Conservation (phyloP, 2,113 vertebrate genomes). For the Gymnocephalus cernua region DNA sequence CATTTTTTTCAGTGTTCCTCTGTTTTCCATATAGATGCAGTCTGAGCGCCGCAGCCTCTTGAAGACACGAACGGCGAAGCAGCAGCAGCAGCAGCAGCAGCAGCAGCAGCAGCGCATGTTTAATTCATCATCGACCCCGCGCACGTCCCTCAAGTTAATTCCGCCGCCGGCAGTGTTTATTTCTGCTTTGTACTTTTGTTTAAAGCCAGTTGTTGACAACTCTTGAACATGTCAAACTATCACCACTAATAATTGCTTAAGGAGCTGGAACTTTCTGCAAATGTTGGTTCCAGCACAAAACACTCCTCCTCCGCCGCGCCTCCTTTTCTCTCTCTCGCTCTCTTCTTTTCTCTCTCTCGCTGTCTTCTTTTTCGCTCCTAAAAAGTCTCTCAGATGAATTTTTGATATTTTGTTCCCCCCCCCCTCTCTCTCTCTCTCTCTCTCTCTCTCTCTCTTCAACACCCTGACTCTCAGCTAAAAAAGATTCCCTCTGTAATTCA, state of each 20-base stretch:
- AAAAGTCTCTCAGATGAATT: conserved; percentile 93
- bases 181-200: conserved; percentile 84
- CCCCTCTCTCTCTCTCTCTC: conserved; percentile 4
- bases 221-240: conserved; percentile 88
- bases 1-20: conserved; percentile 9
- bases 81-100: background rate
- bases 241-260: conserved; percentile 96
- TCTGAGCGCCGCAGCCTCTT: background rate
- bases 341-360: no score
- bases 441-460: conserved; percentile 72
- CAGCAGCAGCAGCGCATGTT: conserved; percentile 75
- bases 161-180: conserved; percentile 86
- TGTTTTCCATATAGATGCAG: conserved; percentile 60
- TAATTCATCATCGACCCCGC: conserved; percentile 84
- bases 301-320: conserved; percentile 70
- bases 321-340: conserved; percentile 6
- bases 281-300: conserved; percentile 90
- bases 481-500: conserved; percentile 92
- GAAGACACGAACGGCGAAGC: no score
- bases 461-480: conserved; percentile 86
- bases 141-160: conserved; percentile 84
- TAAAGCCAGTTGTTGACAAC: conserved; percentile 91
- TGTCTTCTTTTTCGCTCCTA: conserved; percentile 35
- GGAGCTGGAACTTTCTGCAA: conserved; percentile 92
- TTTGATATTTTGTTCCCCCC: conserved; percentile 84